Evolutionary conservation across 2,888 invertebrate species (phyloP).

Genomic region (Dryadula phaetusa): DNA sequence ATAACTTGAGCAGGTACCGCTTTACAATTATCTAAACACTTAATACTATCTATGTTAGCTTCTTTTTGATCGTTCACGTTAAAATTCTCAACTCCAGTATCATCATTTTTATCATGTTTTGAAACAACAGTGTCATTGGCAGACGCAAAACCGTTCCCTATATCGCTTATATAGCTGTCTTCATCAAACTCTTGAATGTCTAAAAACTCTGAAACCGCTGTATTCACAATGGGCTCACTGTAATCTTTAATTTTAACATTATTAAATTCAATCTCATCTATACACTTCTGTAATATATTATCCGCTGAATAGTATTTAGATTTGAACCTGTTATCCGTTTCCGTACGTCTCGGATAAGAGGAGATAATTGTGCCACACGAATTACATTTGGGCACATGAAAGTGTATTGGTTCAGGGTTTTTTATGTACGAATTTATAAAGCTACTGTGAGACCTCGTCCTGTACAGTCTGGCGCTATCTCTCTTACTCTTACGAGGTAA

Average conservation of each 20-base stretch:
- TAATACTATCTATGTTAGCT: constrained; percentile 26
- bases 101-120: constrained; percentile 26
- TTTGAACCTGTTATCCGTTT: constrained; percentile 19
- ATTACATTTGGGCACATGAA: constrained; percentile 70
- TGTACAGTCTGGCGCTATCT: constrained; percentile 54
- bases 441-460: constrained; percentile 74
- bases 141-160: constrained; percentile 65
- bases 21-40: not conserved
- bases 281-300: constrained; percentile 62
- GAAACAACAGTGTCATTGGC: constrained; percentile 65
- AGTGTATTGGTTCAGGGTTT: constrained; percentile 73
- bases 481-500: constrained; percentile 56
- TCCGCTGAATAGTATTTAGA: constrained; percentile 63
- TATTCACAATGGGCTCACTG: constrained; percentile 59
- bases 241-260: constrained; percentile 59
- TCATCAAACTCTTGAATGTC: constrained; percentile 78
- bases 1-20: constrained; percentile 27
- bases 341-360: constrained; percentile 58
- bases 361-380: constrained; percentile 62
- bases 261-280: constrained; percentile 51
- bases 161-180: constrained; percentile 71
- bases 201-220: constrained; percentile 61
- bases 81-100: not conserved
- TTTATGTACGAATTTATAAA: constrained; percentile 70
- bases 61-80: not conserved